Base-by-base conservation (phyloP, 2,113 vertebrate genomes). In the Sander vitreus region DNA sequence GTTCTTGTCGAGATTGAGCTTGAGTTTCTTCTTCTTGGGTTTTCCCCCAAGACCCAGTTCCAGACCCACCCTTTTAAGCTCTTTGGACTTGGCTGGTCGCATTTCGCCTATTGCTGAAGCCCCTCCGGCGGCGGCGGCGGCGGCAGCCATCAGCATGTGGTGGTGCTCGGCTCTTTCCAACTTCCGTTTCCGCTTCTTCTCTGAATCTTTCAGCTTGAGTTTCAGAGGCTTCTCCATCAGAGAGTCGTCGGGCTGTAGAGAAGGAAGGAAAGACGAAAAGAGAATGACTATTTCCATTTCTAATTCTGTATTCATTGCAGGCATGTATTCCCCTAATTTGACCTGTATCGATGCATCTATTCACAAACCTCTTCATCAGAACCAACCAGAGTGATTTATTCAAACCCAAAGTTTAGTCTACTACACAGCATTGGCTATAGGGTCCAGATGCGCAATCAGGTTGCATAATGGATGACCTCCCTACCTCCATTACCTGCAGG, bases 1-100 rank as follows among this genome's bases (percentile, higher is more conserved):
- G 63, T 97, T 97, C 93, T 99, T 99, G 73, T 99, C 98, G 62
- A 96, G 92, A 74, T 90, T 96, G 81, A 99, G 96, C 87, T 99
- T 99, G 39, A 99, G 95, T 85, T 99, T 99, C 88, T 99, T 99
- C 92, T 99, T 99, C 94, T 99, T 99, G 87, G 96, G 95, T 85
- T 98, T 99, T 69, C 96, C 96, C 66, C 91, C 90, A 0, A 93
- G 89, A 51, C 96, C 90, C 72, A 97, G 97, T 77, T 97, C 97
- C 78, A 97, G 91, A 78, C 94, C 92, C 0, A 96, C 93, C 88
- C 97, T 96, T 88, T 98, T 99, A 73, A 97, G 93, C 76, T 99
- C 98, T 91, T 97, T 99, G 75, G 96, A 96, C 89, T 97, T 99
- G 88, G 96, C 94, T 0, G 88, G 81, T 3, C 94, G 75, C 43